phyloP scores from a whole-genome alignment of 2,888 invertebrate species.

The Agrochola macilenta region DNA sequence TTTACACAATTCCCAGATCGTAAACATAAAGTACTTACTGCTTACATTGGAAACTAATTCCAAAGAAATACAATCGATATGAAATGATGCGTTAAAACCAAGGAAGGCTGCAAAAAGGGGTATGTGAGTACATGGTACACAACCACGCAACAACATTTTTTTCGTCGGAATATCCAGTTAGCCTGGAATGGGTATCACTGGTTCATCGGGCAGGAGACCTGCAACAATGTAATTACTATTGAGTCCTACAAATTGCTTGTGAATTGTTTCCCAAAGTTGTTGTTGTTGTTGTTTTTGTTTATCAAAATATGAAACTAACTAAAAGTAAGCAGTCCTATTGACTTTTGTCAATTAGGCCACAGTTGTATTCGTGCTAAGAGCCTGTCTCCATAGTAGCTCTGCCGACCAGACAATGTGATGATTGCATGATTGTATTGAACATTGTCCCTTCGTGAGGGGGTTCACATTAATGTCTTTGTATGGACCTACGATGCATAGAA shows the following conservation, averaged over 20 bases:
- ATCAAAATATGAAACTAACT: not conserved
- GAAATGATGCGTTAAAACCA: slow-evolving; percentile 58
- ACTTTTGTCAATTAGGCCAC: not conserved
- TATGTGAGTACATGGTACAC: slow-evolving; percentile 34
- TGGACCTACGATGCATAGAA: not conserved
- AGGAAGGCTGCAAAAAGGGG: slow-evolving; percentile 43
- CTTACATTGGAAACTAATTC: slow-evolving; percentile 32
- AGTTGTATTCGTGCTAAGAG: no score
- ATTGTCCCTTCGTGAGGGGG: no score
- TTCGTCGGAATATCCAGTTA: slow-evolving; percentile 44
- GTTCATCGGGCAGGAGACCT: slow-evolving; percentile 45
- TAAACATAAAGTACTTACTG: slow-evolving; percentile 50
- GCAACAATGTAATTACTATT: slow-evolving; percentile 21
- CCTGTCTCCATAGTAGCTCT: no score
- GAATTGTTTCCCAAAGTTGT: no score
- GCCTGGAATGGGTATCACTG: slow-evolving; percentile 40
- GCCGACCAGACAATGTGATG: not conserved
- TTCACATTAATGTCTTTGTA: not conserved
- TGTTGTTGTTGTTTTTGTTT: no score
- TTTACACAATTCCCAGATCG: slow-evolving; percentile 60
- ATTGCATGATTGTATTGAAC: not conserved
- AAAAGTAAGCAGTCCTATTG: not conserved
- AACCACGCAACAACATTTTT: slow-evolving; percentile 53
- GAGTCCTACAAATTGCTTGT: slow-evolving; percentile 2
- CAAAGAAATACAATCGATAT: slow-evolving; percentile 58